phyloP scores from a whole-genome alignment of 35 echinoderm and acorn worm genomes.

The Apostichopus parvimensis region DNA sequence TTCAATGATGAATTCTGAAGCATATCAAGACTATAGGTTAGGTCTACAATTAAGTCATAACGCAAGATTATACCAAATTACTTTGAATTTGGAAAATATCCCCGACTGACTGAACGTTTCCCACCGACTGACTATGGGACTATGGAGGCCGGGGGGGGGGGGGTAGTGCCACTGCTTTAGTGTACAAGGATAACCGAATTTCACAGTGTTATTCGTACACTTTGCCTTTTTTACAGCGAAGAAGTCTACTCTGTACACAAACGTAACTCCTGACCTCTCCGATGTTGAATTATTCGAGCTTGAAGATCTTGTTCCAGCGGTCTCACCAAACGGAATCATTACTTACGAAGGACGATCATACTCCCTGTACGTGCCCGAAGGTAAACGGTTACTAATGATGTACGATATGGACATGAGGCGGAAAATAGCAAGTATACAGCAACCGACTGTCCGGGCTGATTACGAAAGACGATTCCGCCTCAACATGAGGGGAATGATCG shows the following conservation, averaged over 20 bases:
- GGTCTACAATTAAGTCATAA: too few relatives aligned
- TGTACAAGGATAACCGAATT: too few relatives aligned
- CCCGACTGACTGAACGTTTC: too few relatives aligned
- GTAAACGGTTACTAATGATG: conserved; percentile 30
- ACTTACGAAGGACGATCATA: conserved; percentile 33
- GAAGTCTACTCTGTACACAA: not conserved
- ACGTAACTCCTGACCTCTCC: not conserved
- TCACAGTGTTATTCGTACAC: too few relatives aligned
- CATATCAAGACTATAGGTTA: too few relatives aligned
- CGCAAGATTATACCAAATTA: too few relatives aligned
- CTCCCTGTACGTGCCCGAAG: conserved; percentile 18
- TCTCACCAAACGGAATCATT: conserved; percentile 18
- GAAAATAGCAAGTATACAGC: conserved; percentile 25
- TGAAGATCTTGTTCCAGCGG: conserved; percentile 3
- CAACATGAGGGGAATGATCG: conserved; percentile 32
- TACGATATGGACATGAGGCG: conserved; percentile 52
- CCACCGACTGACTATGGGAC: too few relatives aligned
- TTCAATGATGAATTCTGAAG: too few relatives aligned
- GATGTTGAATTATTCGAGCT: not conserved
- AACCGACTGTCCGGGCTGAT: not conserved
- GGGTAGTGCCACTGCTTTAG: too few relatives aligned
- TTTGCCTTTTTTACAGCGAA: not conserved
- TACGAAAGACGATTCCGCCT: conserved; percentile 32
- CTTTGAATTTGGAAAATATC: too few relatives aligned
- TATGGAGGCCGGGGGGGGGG: too few relatives aligned